A percentile compares a stretch with the other conserved stretches of the same genome.
These are phyloP conservation scores for Porites lobata DNA, from an alignment of 92 coral and sea anemone species.

Conservation along the genomic window DNA sequence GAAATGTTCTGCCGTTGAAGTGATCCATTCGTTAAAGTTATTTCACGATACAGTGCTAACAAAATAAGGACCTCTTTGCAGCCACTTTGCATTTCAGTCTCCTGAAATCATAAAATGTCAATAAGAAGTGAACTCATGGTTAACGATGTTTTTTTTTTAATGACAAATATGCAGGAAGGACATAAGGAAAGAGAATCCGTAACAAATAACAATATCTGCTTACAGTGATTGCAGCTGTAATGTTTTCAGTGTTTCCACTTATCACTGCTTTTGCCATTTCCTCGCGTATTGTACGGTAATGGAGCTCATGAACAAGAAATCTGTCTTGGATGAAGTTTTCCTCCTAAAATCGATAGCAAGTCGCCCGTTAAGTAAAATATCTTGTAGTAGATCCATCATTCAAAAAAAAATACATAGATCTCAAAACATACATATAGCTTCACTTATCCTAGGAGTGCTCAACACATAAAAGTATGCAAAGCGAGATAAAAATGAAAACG, in stretches of 20 bases:
- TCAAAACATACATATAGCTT: too few species aligned
- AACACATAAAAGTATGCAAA: too few species aligned
- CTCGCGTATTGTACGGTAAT: constrained; percentile 54
- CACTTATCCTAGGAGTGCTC: too few species aligned
- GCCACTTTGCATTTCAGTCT: constrained; percentile 13
- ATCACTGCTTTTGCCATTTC: constrained; percentile 61
- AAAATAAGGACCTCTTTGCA: constrained; percentile 34
- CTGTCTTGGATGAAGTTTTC: constrained; percentile 41
- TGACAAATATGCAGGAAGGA: not conserved
- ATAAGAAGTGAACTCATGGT: too few species aligned
- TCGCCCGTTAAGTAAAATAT: not conserved
- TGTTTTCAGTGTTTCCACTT: constrained; percentile 41
- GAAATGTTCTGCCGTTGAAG: constrained; percentile 14
- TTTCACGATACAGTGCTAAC: constrained; percentile 43
- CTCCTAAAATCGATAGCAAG: constrained; percentile 28
- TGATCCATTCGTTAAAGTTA: constrained; percentile 43
- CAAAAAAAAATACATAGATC: too few species aligned
- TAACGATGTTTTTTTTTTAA: too few species aligned
- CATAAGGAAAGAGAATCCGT: not conserved
- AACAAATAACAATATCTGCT: not conserved
- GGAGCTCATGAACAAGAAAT: constrained; percentile 36
- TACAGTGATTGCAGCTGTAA: constrained; percentile 37
- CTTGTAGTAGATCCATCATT: not conserved
- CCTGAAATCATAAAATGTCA: not conserved
- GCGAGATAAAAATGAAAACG: not conserved